phyloP scores from a whole-genome alignment of 2,888 invertebrate species.

The Malthinus flaveolus region DNA sequence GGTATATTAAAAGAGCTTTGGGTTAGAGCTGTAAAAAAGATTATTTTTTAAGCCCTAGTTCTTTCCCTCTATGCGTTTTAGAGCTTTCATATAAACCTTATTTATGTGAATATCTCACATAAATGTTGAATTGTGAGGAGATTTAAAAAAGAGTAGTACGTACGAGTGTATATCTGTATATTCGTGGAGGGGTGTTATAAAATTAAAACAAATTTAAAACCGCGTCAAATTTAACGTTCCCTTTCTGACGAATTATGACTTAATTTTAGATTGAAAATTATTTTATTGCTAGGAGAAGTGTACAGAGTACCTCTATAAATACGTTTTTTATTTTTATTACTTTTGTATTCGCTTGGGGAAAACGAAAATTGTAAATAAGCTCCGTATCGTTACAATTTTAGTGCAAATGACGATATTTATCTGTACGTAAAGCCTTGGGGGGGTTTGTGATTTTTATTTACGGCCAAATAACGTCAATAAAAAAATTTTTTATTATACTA shows the following conservation, averaged over 20 bases:
- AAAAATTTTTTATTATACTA: too few species aligned
- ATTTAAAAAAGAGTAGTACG: neutral
- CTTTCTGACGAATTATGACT: neutral
- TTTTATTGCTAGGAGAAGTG: neutral
- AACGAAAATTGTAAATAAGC: too few species aligned
- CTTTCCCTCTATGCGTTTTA: neutral
- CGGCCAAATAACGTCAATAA: too few species aligned
- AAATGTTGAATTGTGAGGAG: conserved; percentile 1
- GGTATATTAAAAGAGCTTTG: neutral
- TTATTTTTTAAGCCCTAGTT: neutral
- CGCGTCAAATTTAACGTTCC: neutral
- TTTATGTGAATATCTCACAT: neutral
- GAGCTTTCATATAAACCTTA: neutral
- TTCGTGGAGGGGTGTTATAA: neutral
- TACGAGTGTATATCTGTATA: neutral
- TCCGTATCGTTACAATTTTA: too few species aligned
- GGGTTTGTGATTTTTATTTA: too few species aligned
- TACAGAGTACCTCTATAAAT: neutral
- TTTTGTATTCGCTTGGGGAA: too few species aligned
- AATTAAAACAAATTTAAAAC: conserved; percentile 4
- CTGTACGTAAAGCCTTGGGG: too few species aligned
- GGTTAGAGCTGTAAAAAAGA: neutral
- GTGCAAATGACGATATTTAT: too few species aligned
- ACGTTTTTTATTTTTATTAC: too few species aligned
- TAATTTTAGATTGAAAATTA: neutral